Evolutionary conservation across 2,113 vertebrate species (phyloP).

Genomic region (Chloroceryle aenea): DNA sequence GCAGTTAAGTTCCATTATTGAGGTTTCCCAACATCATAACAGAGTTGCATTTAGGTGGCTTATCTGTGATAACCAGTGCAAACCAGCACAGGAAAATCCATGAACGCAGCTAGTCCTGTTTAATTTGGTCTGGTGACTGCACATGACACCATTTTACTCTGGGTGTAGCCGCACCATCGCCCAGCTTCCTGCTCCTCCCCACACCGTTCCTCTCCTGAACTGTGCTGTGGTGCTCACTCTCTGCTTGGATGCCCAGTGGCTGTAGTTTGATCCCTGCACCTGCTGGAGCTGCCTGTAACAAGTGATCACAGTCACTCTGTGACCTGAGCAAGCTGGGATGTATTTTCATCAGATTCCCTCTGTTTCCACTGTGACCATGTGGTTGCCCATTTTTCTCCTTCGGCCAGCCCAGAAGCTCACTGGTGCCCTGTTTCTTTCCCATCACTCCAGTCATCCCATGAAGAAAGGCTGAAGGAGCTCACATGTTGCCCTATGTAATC

Average conservation of each 20-base stretch:
- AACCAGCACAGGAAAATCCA: slow-evolving; percentile 15
- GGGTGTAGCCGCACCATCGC: not conserved
- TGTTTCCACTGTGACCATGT: not conserved
- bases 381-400: not conserved
- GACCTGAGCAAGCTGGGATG: not conserved
- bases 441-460: not conserved
- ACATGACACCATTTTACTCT: not conserved
- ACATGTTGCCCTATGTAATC: not conserved
- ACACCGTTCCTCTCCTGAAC: not conserved
- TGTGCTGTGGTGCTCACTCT: rapidly evolving
- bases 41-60: slow-evolving; percentile 29
- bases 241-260: not conserved
- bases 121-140: slow-evolving; percentile 14
- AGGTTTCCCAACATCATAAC: slow-evolving; percentile 37
- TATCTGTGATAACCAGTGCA: slow-evolving; percentile 59
- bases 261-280: not conserved
- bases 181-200: not conserved
- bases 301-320: not conserved
- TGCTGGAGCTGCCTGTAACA: not conserved
- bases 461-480: not conserved
- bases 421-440: not conserved
- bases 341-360: not conserved
- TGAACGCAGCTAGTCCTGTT: slow-evolving; percentile 6
- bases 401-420: not conserved
- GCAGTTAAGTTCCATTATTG: slow-evolving; percentile 43